phyloP scores from a whole-genome alignment of 2,888 invertebrate genomes.

The Mesochorus sp. region DNA sequence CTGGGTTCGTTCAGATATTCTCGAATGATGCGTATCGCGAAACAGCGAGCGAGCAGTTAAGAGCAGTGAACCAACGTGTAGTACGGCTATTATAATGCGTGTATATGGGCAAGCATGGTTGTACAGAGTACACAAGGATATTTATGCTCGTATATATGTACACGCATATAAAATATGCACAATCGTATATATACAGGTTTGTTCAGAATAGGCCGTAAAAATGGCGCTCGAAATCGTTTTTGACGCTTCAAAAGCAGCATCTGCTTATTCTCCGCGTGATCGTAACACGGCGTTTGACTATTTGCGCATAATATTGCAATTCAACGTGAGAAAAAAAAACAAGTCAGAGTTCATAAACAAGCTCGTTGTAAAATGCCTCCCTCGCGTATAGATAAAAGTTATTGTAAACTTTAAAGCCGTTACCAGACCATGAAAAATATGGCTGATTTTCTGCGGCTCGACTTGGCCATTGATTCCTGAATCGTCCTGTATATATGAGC shows the following conservation, averaged over 20 bases:
- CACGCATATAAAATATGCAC: constrained; percentile 6
- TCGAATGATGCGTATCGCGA: constrained; percentile 51
- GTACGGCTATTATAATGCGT: constrained; percentile 13
- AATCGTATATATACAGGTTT: neutral
- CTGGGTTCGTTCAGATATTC: constrained; percentile 50
- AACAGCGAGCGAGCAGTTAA: constrained; percentile 40
- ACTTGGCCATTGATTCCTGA: constrained; percentile 22
- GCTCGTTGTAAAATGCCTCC: neutral
- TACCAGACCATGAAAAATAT: neutral
- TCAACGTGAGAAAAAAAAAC: neutral
- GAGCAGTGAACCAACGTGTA: constrained; percentile 59
- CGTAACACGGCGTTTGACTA: too few species aligned
- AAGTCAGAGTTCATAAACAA: neutral
- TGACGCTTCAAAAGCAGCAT: neutral
- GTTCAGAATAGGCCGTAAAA: constrained; percentile 4
- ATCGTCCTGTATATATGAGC: constrained; percentile 15
- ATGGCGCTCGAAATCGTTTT: neutral
- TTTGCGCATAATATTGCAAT: too few species aligned
- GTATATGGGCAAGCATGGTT: constrained; percentile 27
- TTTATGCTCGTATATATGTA: neutral
- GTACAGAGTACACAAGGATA: neutral
- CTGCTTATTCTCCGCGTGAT: too few species aligned
- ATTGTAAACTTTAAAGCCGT: neutral
- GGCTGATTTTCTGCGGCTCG: neutral
- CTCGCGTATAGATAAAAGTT: neutral